A percentile compares a stretch with the other conserved stretches of the same genome.
These are phyloP conservation scores for Pegoplata infirma DNA, from an alignment of 2,888 invertebrate species.

Conservation along the genomic window DNA sequence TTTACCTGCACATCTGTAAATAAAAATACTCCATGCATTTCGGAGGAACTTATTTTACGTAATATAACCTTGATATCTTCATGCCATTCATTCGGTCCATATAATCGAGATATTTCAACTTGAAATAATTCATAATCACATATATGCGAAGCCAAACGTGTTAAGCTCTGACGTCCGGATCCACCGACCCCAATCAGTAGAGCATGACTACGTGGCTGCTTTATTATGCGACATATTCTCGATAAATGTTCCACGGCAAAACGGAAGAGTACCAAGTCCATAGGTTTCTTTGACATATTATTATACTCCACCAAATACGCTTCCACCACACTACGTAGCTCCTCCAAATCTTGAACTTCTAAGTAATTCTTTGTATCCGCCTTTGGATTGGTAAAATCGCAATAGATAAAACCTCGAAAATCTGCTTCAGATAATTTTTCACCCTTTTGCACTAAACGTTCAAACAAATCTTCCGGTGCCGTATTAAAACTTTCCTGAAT, in stretches of 20 bases:
- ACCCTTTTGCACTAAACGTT: constrained; percentile 80
- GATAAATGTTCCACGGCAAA: constrained; percentile 97
- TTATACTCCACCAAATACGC: constrained; percentile 94
- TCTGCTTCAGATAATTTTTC: constrained; percentile 85
- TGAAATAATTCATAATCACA: constrained; percentile 94
- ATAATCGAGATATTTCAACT: constrained; percentile 94
- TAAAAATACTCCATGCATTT: constrained; percentile 92
- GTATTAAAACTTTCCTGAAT: constrained; percentile 82
- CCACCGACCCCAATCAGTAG: constrained; percentile 95
- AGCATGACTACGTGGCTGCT: constrained; percentile 94
- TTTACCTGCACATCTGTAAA: constrained; percentile 92
- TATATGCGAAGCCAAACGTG: constrained; percentile 94
- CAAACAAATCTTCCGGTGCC: constrained; percentile 85
- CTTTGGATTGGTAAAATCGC: constrained; percentile 97
- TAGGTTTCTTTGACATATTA: constrained; percentile 96
- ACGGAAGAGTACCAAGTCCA: constrained; percentile 95
- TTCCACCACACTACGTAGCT: constrained; percentile 89
- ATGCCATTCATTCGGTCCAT: constrained; percentile 91
- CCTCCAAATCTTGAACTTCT: constrained; percentile 91
- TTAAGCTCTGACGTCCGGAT: constrained; percentile 94
- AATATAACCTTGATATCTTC: constrained; percentile 93
- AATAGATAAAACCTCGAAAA: constrained; percentile 91
- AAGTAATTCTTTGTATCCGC: constrained; percentile 92
- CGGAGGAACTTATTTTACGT: constrained; percentile 88
- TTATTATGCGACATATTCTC: constrained; percentile 91